Percentiles rank a stretch among this genome's conserved stretches.
Evolutionary conservation across 2,888 invertebrate genomes (phyloP).

Genomic region (Cryptus armator): DNA sequence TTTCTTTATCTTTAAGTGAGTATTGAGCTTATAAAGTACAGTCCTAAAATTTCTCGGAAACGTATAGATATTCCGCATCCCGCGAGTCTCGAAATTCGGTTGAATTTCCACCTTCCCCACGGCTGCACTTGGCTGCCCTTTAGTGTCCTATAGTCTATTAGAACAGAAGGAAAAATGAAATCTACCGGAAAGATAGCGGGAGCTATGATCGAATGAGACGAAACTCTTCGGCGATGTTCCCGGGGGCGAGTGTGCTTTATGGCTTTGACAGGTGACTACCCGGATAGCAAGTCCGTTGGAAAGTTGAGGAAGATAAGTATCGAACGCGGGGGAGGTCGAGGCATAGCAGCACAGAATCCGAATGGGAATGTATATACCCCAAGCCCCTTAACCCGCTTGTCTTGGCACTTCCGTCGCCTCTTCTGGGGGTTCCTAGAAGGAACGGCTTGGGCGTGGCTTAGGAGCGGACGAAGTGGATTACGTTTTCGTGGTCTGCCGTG

Average conservation of each 20-base stretch:
- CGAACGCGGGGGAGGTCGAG: slow-evolving; percentile 11
- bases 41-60: too few relatives aligned
- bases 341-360: slow-evolving; percentile 2
- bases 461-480: slow-evolving; percentile 36
- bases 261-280: slow-evolving; percentile 38
- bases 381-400: slow-evolving; percentile 13
- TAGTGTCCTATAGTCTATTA: too few relatives aligned
- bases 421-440: slow-evolving; percentile 14
- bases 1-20: too few relatives aligned
- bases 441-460: slow-evolving; percentile 43
- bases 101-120: too few relatives aligned
- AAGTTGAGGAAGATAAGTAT: slow-evolving; percentile 35
- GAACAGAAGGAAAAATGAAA: slow-evolving; percentile 25
- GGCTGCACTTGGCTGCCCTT: too few relatives aligned
- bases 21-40: too few relatives aligned
- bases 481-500: slow-evolving; percentile 34
- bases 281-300: slow-evolving; percentile 23
- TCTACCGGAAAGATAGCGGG: not conserved
- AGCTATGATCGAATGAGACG: not conserved
- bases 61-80: too few relatives aligned
- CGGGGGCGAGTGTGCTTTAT: slow-evolving; percentile 19
- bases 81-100: too few relatives aligned
- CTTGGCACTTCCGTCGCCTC: slow-evolving; percentile 32
- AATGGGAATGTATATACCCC: not conserved
- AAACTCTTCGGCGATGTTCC: slow-evolving; percentile 12